A percentile compares a stretch with the other conserved stretches of the same genome.
phyloP scores from a whole-genome alignment of 2,113 vertebrate genomes.

The Syrrhaptes paradoxus region DNA sequence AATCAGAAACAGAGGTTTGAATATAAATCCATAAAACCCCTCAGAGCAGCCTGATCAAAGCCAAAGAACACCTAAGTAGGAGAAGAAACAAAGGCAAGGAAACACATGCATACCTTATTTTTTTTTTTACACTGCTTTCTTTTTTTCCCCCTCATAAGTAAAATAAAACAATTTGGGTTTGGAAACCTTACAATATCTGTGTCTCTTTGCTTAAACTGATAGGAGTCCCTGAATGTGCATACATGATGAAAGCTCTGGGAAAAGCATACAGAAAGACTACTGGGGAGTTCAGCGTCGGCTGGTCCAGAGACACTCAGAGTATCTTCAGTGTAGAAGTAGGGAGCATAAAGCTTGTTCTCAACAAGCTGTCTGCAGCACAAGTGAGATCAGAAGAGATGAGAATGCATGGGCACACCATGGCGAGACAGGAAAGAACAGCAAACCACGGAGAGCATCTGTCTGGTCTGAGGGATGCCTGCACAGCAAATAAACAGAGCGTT shows the following conservation, averaged over 20 bases:
- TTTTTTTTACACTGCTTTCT: not conserved
- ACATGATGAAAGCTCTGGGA: not conserved
- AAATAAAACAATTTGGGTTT: not conserved
- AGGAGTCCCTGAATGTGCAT: not conserved
- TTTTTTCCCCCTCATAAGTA: accelerated
- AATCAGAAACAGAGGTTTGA: slow-evolving; percentile 2
- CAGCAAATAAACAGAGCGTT: not conserved
- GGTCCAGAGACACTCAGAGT: not conserved
- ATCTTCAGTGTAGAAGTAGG: not conserved
- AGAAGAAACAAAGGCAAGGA: slow-evolving; percentile 14
- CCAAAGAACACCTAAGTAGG: not conserved
- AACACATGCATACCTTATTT: not conserved
- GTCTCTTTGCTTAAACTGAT: not conserved
- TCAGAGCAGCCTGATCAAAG: not conserved
- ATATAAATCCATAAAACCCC: not conserved
- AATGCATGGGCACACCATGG: not conserved
- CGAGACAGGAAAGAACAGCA: not conserved
- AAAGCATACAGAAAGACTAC: not conserved
- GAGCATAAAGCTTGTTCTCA: not conserved
- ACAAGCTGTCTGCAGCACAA: not conserved
- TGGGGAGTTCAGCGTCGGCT: not conserved
- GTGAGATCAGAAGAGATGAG: not conserved
- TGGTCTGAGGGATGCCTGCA: not conserved
- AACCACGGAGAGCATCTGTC: accelerated
- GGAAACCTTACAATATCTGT: not conserved